Evolutionary conservation across 2,797 vertebrate genomes (phyloP), one percentile per base, ranked within the genome.

Genomic region (Brotula barbata): DNA sequence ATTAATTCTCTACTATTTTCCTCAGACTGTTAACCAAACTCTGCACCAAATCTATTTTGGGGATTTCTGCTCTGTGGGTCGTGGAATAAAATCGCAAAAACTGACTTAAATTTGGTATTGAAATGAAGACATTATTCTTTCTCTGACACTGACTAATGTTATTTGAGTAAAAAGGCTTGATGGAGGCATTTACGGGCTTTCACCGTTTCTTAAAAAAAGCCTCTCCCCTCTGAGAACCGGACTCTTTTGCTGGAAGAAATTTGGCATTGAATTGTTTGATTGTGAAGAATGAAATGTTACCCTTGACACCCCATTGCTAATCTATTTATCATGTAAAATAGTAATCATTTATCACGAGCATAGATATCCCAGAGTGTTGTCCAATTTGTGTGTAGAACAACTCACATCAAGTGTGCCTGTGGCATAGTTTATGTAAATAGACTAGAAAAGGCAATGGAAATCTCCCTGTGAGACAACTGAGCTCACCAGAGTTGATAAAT

Each of bases 391-490:
- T 51, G 70, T 37, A 20, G 59, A 33, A 45, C 47, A 55, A 34
- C 82, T 51, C 64, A 73, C 69, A 67, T 42, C n/a, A 36, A 61
- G 46, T 11, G 60, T 1, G 63, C 75, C 75, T 28, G 42, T 54
- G 68, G 84, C 69, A 54, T 28, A 34, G 58, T 70, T 79, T 77
- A 80, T 81, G 78, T 68, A 85, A 85, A 85, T 61, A 75, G 56
- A 70, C 66, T 33, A 28, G 49, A 43, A 67, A 68, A 58, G 72
- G 64, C 49, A 51, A 62, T 12, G 40, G 67, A 68, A 75, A 73
- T 47, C 46, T 68, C 52, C 61, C 48, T 40, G 9, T 3, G 65
- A 76, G 42, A 70, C 50, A 69, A 21, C 31, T 44, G 31, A 42
- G 44, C 54, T 45, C 67, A 68, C 44, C 51, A 42, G 17, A 50